Conservation (phyloP, 2,888 invertebrate species). For the Tridacna crocea region DNA sequence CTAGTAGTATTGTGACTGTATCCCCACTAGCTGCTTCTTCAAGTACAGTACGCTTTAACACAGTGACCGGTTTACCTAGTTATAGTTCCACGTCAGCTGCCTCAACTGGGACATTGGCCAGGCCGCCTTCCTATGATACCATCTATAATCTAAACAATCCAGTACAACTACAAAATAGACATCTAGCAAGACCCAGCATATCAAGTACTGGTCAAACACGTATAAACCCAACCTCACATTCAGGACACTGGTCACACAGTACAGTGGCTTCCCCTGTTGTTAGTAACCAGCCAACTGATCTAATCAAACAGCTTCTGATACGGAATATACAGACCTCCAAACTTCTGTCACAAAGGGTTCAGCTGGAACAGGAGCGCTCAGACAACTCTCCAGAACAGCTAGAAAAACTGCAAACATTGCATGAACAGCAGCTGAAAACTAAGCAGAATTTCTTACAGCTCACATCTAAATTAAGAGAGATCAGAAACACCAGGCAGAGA, state of each 20-base stretch:
- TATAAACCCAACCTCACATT: background rate
- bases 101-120: conserved; percentile 13
- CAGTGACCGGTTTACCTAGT: background rate
- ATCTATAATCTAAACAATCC: background rate
- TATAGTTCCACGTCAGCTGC: conserved; percentile 6
- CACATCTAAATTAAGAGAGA: background rate
- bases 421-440: conserved; percentile 5
- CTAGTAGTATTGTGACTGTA: conserved; percentile 19
- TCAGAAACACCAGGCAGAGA: background rate
- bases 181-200: background rate
- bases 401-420: conserved; percentile 16
- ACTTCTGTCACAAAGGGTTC: background rate
- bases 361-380: conserved; percentile 13
- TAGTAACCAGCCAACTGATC: conserved; percentile 4
- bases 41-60: background rate
- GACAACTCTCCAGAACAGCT: conserved; percentile 3
- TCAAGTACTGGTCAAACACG: background rate
- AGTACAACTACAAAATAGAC: background rate
- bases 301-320: conserved; percentile 22
- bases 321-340: conserved; percentile 6
- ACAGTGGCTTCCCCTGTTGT: background rate
- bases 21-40: background rate
- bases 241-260: background rate
- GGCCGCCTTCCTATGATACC: background rate
- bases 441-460: conserved; percentile 2